Base-by-base conservation (phyloP, 2,113 vertebrate genomes). In the Pitta sordida region DNA sequence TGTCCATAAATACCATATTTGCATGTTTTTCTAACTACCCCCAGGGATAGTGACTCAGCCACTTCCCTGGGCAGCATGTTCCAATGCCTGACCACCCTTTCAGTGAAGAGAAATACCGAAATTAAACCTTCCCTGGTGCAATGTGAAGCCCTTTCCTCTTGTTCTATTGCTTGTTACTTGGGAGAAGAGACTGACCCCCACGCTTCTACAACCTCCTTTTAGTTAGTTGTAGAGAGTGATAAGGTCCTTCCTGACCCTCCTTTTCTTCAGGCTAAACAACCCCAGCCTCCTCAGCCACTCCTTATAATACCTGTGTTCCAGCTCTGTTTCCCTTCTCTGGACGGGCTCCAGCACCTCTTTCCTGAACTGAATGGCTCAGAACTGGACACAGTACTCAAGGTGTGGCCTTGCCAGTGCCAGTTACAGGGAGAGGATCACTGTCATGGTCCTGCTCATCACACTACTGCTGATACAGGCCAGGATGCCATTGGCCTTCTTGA, bases 331-430 rank as follows among this genome's bases (percentile, higher is more conserved):
- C 49, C 6, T 36, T 10, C 36, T 51, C 43, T 56, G 75, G 21
- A 13, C 43, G 15, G 0, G 1, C 36, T 64, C 0, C 27, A 70
- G 32, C 15, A 44, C 9, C 8, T n/a, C 64, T 24, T 10, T 56
- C 36, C 7, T 70, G n/a, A 7, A 3, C 1, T 14, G 56, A 63
- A 26, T 7, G 10, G 2, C 30, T 43, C 8, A 24, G 37, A 77
- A 64, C 18, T 23, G 43, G 23, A 29, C 41, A 24, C 26, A 49
- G 43, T n/a, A 21, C 37, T 77, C 0, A 1, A 32, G 49, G 15
- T 51, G 49, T 29, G 36, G 9, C 36, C 32, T 12, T 26, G 37
- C 8, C 63, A 83, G 3, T 62, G 34, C 55, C 26, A 27, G 49
- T 49, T 27, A 60, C 34, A 41, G 30, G 7, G 34, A 3, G 5